Evolutionary conservation across 2,113 vertebrate species (phyloP).

Genomic region (Chloebia gouldiae): DNA sequence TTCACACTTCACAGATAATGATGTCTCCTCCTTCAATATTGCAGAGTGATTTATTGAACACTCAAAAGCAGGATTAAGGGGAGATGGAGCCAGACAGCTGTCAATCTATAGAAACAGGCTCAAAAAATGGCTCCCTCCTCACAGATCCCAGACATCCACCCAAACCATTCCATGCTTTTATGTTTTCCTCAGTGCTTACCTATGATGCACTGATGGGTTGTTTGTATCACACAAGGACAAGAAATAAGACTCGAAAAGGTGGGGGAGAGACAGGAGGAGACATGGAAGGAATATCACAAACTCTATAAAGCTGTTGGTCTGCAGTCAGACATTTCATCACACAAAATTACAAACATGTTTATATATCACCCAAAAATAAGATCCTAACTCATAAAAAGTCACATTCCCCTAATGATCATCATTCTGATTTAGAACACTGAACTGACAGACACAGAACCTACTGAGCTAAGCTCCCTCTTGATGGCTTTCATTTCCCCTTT

Average conservation of each 20-base stretch:
- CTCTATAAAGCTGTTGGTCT: not conserved
- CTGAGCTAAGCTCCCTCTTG: not conserved
- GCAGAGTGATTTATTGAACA: not conserved
- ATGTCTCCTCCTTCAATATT: not conserved
- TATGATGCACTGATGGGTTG: not conserved
- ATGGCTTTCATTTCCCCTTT: not conserved
- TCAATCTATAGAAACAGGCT: not conserved
- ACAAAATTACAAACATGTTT: not conserved
- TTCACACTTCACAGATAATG: not conserved
- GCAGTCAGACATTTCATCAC: not conserved
- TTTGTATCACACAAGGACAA: not conserved
- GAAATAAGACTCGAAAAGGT: not conserved
- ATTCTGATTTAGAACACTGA: not conserved
- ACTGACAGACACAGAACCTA: not conserved
- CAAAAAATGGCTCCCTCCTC: not conserved
- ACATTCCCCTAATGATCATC: rapidly evolving
- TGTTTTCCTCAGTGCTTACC: not conserved
- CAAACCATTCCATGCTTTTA: not conserved
- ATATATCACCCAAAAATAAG: not conserved
- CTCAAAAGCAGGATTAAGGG: not conserved
- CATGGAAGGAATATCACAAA: not conserved
- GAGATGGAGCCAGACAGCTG: not conserved
- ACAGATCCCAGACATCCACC: not conserved
- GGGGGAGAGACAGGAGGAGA: not conserved
- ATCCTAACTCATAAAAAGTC: not conserved